Base-by-base conservation (phyloP, 1,140 invertebrate species). In the Halotydeus destructor region DNA sequence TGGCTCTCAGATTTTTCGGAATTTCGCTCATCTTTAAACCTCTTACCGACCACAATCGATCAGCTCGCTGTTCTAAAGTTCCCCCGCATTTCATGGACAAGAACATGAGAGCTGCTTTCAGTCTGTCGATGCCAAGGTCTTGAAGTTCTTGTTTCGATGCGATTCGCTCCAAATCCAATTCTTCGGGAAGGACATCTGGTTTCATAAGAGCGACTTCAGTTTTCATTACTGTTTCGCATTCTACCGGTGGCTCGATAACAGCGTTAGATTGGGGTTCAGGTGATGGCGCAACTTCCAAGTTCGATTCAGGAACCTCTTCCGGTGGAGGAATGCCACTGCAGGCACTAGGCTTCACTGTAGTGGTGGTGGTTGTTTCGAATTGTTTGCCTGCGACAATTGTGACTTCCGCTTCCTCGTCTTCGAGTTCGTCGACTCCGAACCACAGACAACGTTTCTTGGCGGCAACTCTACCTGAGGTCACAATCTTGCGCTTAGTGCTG, bases 101-200 rank as follows among this genome's bases (percentile, higher is more conserved):
- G 3, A 86, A 88, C 72, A 96, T 79, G 1, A 99, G 61, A 4
- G 88, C 93, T 6, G 83, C 88, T 58, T 98, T 99, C 1, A 98
- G 67, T 57, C 91, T 72, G 66, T 98, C 91, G 47, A 96, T 60
- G 25, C 91, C 93, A n/a, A 62, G 40, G 0, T n/a, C n/a, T 35
- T 57, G 52, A 34, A 64, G 47, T 12, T 58, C n/a, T n/a, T n/a
- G n/a, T n/a, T n/a, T n/a, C n/a, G n/a, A n/a, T n/a, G n/a, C n/a
- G n/a, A n/a, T n/a, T n/a, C n/a, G n/a, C n/a, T n/a, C n/a, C n/a
- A n/a, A n/a, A n/a, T n/a, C n/a, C n/a, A n/a, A n/a, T n/a, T n/a
- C n/a, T n/a, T n/a, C n/a, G n/a, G n/a, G n/a, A n/a, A n/a, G n/a
- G n/a, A n/a, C n/a, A n/a, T n/a, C n/a, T n/a, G n/a, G n/a, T n/a